Base-by-base conservation (phyloP, 2,888 invertebrate species). In the Plebejus melissa region DNA sequence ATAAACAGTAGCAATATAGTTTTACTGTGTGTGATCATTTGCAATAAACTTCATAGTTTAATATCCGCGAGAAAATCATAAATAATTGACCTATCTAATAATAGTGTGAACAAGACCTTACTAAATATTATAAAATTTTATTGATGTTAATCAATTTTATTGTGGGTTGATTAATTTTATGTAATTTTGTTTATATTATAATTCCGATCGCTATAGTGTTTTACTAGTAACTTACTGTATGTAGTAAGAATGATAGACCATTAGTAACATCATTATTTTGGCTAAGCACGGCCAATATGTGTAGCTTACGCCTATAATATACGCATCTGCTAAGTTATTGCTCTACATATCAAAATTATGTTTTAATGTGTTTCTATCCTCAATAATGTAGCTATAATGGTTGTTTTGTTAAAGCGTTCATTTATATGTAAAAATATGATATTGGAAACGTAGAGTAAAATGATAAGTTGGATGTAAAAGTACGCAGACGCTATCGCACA, bases 401-500 rank as follows among this genome's bases (percentile, higher is more conserved):
- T 2, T 13, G 1, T 4, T 50, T 13, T 50, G 50, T 13, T 13
- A 54, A 4, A 16, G 54, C 16, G 13, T 54, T 4, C 16, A 54
- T 16, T 16, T 16, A 4, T 54, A 13, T 54, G 11, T 32, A 54
- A 16, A 16, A 54, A 54, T 16, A 16, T 54, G 54, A 16, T 54
- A 54, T 54, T 16, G 54, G 16, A 54, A 54, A 54, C 54, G 54
- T 54, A 1, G 54, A 16, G 54, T 28, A 22, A 28, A 60, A 60
- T 65, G 65, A 11, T 71, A 46, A 71, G 41, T 71, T 60, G 28
- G 22, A 65, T 65, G 65, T 65, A 65, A 65, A 65, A 65, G 65
- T 65, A 13, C 65, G 70, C 41, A 16, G n/a, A 16, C 22, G 22
- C 36, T 38, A 69, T 69, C 70, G 65, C 70, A 41, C 41, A 70